phyloP scores from a whole-genome alignment of 1,140 invertebrate species.

The Hylyphantes graminicola region DNA sequence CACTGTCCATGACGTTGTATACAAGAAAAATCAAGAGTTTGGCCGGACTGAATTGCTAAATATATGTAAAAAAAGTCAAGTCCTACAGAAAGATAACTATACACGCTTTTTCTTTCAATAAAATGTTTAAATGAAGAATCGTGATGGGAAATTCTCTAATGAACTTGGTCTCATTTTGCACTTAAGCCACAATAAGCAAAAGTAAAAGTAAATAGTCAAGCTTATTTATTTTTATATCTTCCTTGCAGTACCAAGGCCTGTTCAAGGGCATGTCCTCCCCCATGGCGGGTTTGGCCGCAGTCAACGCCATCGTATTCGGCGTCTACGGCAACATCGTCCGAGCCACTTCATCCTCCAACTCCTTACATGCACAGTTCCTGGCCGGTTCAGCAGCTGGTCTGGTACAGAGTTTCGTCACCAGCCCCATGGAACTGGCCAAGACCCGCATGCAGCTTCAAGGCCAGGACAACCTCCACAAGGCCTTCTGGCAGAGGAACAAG shows the following conservation, averaged over 20 bases:
- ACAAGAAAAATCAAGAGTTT: no score
- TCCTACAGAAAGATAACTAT: no score
- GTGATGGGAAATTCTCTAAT: no score
- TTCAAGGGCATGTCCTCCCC: conserved; percentile 89
- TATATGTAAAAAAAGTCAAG: no score
- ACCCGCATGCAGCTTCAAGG: conserved; percentile 79
- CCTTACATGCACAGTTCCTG: conserved; percentile 75
- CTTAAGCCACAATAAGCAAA: no score
- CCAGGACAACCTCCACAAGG: conserved; percentile 51
- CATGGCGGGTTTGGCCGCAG: conserved; percentile 82
- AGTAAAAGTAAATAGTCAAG: background rate
- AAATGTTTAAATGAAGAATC: no score
- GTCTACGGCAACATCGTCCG: conserved; percentile 84
- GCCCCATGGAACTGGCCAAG: conserved; percentile 89
- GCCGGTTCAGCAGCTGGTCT: conserved; percentile 76
- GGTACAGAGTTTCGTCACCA: conserved; percentile 82
- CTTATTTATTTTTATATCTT: background rate
- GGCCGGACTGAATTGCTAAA: no score
- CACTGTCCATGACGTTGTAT: no score
- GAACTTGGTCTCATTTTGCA: no score
- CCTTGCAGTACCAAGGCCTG: conserved; percentile 73
- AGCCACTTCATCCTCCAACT: conserved; percentile 69
- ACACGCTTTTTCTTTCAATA: no score
- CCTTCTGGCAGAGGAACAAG: conserved; percentile 47
- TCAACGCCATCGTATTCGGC: conserved; percentile 93